Percentiles rank a stretch among this genome's conserved stretches.
Conservation (phyloP, 1,140 invertebrate genomes). For the Neotoxoptera formosana region DNA sequence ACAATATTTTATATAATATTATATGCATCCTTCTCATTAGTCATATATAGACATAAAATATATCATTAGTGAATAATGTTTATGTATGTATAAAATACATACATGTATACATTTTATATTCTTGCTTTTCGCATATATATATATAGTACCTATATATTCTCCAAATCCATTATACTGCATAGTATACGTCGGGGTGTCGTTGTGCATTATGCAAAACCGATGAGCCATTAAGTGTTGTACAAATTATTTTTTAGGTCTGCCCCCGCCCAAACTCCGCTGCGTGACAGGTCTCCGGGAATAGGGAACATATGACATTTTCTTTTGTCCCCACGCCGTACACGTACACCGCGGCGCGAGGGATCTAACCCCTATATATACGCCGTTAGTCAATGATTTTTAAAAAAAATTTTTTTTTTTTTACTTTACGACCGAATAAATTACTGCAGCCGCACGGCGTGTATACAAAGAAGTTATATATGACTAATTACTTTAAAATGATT, state of each 20-base stretch:
- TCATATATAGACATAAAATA: constrained; percentile 8
- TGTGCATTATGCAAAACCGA: constrained; percentile 55
- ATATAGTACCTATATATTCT: constrained; percentile 2
- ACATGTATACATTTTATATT: not conserved
- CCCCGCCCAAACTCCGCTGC: constrained; percentile 33
- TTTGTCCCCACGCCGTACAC: not conserved
- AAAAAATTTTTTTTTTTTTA: constrained; percentile 19
- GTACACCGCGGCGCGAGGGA: not conserved
- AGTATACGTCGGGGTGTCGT: constrained; percentile 27
- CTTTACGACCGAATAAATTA: constrained; percentile 50
- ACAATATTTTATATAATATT: not conserved
- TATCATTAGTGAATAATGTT: not conserved
- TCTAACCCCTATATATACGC: not conserved
- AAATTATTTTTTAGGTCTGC: constrained; percentile 50
- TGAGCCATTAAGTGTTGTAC: constrained; percentile 57
- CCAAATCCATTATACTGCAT: not conserved
- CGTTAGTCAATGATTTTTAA: constrained; percentile 42
- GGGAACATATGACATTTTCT: constrained; percentile 55
- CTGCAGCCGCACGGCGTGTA: not conserved
- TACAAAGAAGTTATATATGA: constrained; percentile 48
- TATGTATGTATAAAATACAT: not conserved
- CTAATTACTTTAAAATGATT: constrained; percentile 57
- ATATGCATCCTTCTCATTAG: not conserved
- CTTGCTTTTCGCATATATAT: not conserved
- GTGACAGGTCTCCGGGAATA: constrained; percentile 53